Conservation (phyloP, 1,140 invertebrate genomes). For the Globodera rostochiensis region DNA sequence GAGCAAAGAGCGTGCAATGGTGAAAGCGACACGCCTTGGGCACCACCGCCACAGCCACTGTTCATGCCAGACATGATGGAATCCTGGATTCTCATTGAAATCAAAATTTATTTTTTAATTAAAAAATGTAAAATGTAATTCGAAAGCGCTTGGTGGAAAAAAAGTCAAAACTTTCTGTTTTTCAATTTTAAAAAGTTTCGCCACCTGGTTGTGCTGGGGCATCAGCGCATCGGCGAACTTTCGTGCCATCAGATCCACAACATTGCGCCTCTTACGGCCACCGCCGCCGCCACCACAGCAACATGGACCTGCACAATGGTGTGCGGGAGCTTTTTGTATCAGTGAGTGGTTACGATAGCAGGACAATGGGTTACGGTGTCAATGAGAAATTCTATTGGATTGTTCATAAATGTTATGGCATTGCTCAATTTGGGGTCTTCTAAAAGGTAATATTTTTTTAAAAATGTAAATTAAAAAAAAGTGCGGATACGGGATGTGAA, state of each 20-base stretch:
- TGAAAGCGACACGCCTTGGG: neutral
- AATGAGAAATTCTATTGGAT: too few species aligned
- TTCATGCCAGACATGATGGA: constrained; percentile 10
- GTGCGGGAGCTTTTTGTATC: too few species aligned
- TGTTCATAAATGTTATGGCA: neutral
- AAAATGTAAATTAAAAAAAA: neutral
- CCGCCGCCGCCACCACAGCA: constrained; percentile 33
- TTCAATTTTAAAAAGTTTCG: neutral
- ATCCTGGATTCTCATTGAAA: neutral
- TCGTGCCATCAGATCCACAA: constrained; percentile 37
- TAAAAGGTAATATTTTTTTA: neutral
- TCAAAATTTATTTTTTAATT: too few species aligned
- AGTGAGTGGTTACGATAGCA: too few species aligned
- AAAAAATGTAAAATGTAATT: too few species aligned
- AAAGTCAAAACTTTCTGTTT: neutral
- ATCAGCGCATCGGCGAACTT: constrained; percentile 38
- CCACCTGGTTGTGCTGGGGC: constrained; percentile 26
- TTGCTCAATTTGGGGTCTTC: neutral
- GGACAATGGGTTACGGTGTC: too few species aligned
- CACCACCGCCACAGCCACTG: neutral
- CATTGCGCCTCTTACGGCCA: constrained; percentile 34
- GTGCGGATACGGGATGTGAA: neutral
- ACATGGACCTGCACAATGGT: constrained; percentile 1
- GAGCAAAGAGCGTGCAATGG: constrained; percentile 18
- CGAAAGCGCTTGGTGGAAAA: too few species aligned